A percentile compares a stretch with the other conserved stretches of the same genome.
These are phyloP conservation scores for Dendrophyllia cribrosa DNA, from an alignment of 64 coral and sea anemone genomes.

Conservation along the genomic window DNA sequence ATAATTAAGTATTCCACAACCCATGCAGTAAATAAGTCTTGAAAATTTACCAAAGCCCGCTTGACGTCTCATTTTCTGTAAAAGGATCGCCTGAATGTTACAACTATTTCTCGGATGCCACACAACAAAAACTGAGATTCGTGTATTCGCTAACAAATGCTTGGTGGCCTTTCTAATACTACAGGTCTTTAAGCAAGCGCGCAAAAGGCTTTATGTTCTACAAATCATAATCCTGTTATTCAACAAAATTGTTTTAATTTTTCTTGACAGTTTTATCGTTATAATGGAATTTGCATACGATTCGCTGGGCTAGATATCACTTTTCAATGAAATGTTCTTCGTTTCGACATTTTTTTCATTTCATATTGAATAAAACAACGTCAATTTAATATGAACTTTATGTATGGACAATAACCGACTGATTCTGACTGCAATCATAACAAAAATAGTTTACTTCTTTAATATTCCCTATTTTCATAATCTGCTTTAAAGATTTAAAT, in stretches of 20 bases:
- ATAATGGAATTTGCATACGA: not conserved
- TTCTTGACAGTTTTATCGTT: not conserved
- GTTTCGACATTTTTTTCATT: no score
- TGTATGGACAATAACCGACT: no score
- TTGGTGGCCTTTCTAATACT: not conserved
- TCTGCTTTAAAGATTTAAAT: not conserved
- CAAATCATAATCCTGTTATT: not conserved
- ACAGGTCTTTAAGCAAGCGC: not conserved
- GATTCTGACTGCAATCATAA: no score
- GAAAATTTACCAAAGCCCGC: not conserved
- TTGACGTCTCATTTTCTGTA: not conserved
- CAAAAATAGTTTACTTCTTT: no score
- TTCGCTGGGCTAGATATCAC: not conserved
- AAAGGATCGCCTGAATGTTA: not conserved
- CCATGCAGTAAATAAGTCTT: not conserved
- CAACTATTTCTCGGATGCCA: no score
- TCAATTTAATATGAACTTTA: no score
- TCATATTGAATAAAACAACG: no score
- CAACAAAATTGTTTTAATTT: not conserved
- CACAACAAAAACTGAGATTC: not conserved
- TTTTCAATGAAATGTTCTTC: not conserved
- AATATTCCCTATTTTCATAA: no score
- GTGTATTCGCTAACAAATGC: not conserved
- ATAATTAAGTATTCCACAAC: constrained; percentile 7
- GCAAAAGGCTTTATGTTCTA: not conserved